Percentiles rank a stretch among this genome's conserved stretches.
Conservation (phyloP, 2,113 vertebrate genomes). For the Oostethus manadensis region DNA sequence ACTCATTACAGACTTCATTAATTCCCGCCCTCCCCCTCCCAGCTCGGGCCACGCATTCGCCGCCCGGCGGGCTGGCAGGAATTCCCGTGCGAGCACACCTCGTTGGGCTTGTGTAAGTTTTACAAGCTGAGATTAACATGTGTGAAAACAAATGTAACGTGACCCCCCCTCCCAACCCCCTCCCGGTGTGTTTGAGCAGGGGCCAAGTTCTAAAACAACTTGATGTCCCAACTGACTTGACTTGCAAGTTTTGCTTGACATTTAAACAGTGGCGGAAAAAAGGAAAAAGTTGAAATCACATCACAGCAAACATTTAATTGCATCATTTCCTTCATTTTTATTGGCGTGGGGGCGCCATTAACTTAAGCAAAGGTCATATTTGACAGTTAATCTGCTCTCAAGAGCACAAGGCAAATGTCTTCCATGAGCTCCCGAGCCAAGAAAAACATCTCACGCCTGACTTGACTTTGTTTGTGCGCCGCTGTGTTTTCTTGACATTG, state of each 20-base stretch:
- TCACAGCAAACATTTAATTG: background rate
- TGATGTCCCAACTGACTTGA: slow-evolving; percentile 12
- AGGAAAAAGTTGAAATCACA: background rate
- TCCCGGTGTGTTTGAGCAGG: slow-evolving; percentile 41
- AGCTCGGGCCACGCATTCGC: slow-evolving; percentile 49
- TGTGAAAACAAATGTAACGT: slow-evolving; percentile 69
- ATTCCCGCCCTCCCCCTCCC: slow-evolving; percentile 40
- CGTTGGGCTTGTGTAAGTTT: slow-evolving; percentile 57
- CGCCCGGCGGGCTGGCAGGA: slow-evolving; percentile 53
- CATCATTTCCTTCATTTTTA: background rate
- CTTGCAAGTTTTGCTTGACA: background rate
- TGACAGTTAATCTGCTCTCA: slow-evolving; percentile 26
- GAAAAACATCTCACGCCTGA: slow-evolving; percentile 39
- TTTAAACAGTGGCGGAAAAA: background rate
- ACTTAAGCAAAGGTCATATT: background rate
- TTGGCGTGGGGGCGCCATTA: background rate
- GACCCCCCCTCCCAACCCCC: slow-evolving; percentile 57
- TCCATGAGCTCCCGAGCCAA: slow-evolving; percentile 22
- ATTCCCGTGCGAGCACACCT: slow-evolving; percentile 58
- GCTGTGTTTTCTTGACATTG: slow-evolving; percentile 66
- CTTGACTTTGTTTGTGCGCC: slow-evolving; percentile 33
- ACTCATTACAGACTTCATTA: slow-evolving; percentile 70
- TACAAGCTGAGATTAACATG: slow-evolving; percentile 66
- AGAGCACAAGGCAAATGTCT: slow-evolving; percentile 18
- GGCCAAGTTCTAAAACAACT: slow-evolving; percentile 25